Conservation (phyloP, 2,797 vertebrate species). For the Chromis chromis region DNA sequence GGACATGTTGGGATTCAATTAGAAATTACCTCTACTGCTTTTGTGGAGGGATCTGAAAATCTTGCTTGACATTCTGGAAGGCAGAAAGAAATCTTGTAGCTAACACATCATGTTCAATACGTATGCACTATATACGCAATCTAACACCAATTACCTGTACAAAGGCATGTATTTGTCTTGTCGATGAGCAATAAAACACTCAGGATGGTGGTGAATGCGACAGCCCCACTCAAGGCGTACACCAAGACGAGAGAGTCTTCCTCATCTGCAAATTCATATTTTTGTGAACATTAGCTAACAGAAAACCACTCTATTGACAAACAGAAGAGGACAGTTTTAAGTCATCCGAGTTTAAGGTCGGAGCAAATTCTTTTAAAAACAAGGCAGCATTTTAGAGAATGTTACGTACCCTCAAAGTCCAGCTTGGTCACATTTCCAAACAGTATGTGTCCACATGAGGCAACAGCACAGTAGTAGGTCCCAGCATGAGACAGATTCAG, state of each 20-base stretch:
- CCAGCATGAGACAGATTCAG: slow-evolving; percentile 32
- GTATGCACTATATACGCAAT: not conserved
- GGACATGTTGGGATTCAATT: too few relatives aligned
- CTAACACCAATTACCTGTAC: not conserved
- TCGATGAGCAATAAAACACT: slow-evolving; percentile 2
- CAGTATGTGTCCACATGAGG: slow-evolving; percentile 61
- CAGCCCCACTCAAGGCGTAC: not conserved
- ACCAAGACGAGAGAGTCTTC: not conserved
- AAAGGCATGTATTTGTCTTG: too few relatives aligned
- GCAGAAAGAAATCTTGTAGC: not conserved
- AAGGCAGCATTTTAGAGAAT: not conserved
- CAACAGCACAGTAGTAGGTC: slow-evolving; percentile 65
- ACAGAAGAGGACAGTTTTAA: too few relatives aligned
- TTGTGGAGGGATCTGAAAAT: not conserved
- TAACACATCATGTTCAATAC: not conserved
- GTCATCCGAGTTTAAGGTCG: too few relatives aligned
- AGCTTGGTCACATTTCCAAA: slow-evolving; percentile 44
- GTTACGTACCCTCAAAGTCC: not conserved
- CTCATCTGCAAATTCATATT: slow-evolving; percentile 8
- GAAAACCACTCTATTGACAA: too few relatives aligned
- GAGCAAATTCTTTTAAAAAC: too few relatives aligned
- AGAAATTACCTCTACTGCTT: too few relatives aligned
- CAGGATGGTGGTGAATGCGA: slow-evolving; percentile 33
- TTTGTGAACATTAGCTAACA: too few relatives aligned
- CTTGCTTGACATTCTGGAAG: not conserved